These are phyloP conservation scores for Polyergus mexicanus DNA, from an alignment of 1,140 invertebrate species.

Conservation along the genomic window DNA sequence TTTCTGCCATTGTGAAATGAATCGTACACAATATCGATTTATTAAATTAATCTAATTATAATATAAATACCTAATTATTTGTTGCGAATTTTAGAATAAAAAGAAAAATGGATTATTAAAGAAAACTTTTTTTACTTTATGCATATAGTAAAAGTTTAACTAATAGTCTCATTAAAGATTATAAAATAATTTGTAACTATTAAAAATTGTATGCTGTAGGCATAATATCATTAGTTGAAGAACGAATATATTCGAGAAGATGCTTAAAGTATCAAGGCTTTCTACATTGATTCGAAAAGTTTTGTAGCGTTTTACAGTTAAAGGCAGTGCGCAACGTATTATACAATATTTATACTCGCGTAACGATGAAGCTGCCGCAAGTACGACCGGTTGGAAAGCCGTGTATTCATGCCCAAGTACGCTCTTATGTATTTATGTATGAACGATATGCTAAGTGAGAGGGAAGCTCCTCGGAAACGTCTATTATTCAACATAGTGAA, in stretches of 20 bases:
- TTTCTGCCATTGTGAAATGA: not conserved
- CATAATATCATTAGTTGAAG: not conserved
- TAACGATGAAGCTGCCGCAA: conserved; percentile 31
- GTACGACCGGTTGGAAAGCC: conserved; percentile 35
- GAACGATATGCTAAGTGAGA: conserved; percentile 33
- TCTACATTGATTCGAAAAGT: not conserved
- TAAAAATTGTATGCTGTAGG: not conserved
- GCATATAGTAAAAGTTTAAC: no score
- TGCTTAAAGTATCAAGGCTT: not conserved
- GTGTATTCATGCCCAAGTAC: conserved; percentile 31
- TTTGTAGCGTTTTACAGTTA: conserved; percentile 8
- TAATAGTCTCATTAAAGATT: no score
- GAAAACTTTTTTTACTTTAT: no score
- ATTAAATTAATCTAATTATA: no score
- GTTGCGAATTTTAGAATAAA: not conserved
- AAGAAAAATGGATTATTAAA: not conserved
- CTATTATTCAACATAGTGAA: conserved; percentile 26
- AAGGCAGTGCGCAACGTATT: conserved; percentile 17
- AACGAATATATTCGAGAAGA: not conserved
- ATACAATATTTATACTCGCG: conserved; percentile 56
- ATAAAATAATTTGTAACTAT: not conserved
- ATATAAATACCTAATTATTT: not conserved
- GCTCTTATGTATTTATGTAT: conserved; percentile 56
- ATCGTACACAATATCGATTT: not conserved
- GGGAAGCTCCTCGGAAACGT: not conserved